A percentile compares a stretch with the other conserved stretches of the same genome.
These are phyloP conservation scores for Prunella himalayana DNA, from an alignment of 2,113 vertebrate species.

Conservation along the genomic window DNA sequence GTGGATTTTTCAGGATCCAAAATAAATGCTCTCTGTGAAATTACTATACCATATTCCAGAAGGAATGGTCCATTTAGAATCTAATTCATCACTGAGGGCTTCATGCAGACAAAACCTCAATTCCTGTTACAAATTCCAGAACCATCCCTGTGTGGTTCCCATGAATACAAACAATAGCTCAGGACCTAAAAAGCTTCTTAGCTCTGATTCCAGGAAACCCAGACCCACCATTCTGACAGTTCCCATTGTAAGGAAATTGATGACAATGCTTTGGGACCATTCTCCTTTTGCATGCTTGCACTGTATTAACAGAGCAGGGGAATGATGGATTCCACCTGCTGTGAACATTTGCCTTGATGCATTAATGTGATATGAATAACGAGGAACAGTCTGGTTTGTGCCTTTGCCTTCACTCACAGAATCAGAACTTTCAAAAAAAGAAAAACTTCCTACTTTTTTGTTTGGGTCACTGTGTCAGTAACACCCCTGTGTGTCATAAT, in stretches of 20 bases:
- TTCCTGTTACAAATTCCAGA: not conserved
- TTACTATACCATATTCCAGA: not conserved
- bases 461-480: not conserved
- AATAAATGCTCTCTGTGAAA: not conserved
- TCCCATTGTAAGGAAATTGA: not conserved
- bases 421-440: not conserved
- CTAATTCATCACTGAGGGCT: not conserved
- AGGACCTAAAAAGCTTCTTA: not conserved
- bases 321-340: not conserved
- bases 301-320: not conserved
- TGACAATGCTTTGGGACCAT: not conserved
- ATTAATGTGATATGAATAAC: not conserved
- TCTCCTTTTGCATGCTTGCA: not conserved
- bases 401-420: not conserved
- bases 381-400: not conserved
- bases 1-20: not conserved
- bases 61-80: not conserved
- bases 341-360: not conserved
- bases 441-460: not conserved
- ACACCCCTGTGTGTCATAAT: not conserved
- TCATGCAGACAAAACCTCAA: not conserved
- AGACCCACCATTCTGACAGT: not conserved
- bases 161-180: not conserved
- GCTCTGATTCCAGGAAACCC: not conserved
- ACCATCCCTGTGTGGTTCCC: not conserved